Evolutionary conservation across 2,888 invertebrate genomes (phyloP).

Genomic region (Chloroclystis v-ata): DNA sequence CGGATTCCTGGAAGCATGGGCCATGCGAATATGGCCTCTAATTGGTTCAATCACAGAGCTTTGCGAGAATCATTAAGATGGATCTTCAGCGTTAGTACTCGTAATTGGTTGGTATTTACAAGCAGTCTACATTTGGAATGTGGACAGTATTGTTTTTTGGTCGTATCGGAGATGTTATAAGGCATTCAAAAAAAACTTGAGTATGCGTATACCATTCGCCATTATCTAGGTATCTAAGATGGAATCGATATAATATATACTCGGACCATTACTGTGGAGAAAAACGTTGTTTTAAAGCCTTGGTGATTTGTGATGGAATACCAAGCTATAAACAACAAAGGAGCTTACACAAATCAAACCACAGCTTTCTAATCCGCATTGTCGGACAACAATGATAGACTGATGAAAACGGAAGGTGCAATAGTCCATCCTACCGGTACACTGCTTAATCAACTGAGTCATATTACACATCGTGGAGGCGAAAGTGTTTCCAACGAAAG

Average conservation of each 20-base stretch:
- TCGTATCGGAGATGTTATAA: not conserved
- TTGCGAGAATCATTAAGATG: slow-evolving; percentile 2
- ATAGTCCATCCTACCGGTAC: slow-evolving; percentile 26
- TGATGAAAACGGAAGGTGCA: slow-evolving; percentile 26
- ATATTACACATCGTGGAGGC: slow-evolving; percentile 53
- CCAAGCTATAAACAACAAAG: slow-evolving; percentile 4
- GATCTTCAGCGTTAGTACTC: slow-evolving; percentile 4
- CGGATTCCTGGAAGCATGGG: slow-evolving; percentile 20
- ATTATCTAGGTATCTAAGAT: not conserved
- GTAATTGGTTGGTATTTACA: slow-evolving; percentile 7
- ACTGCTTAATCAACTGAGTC: slow-evolving; percentile 49
- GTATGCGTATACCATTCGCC: not conserved
- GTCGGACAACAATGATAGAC: slow-evolving; percentile 23
- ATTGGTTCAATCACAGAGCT: slow-evolving; percentile 16
- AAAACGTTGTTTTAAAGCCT: too few relatives aligned
- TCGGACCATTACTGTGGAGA: too few relatives aligned
- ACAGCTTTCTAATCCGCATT: slow-evolving; percentile 23
- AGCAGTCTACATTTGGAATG: slow-evolving; percentile 1
- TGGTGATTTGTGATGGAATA: too few relatives aligned
- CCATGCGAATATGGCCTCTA: slow-evolving; percentile 12
- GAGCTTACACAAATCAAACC: slow-evolving; percentile 13
- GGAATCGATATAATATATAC: not conserved
- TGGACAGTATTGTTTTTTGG: not conserved
- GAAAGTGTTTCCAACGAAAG: slow-evolving; percentile 68
- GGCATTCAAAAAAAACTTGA: not conserved